Base-by-base conservation (phyloP, 2,113 vertebrate species). In the Tapirus terrestris region DNA sequence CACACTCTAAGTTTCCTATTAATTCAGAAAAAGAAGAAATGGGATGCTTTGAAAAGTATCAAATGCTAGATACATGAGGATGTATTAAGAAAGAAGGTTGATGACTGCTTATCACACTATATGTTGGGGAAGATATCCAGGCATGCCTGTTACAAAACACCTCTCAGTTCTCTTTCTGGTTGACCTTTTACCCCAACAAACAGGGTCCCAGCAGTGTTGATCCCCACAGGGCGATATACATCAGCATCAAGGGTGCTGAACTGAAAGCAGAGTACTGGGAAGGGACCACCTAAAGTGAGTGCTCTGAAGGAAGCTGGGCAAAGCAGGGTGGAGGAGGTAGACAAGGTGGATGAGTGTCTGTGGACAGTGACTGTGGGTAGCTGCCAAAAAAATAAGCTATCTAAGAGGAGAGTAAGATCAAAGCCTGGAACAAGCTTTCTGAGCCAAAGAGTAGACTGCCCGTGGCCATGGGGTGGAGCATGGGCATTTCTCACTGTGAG, bases 21-120 rank as follows among this genome's bases (percentile, higher is more conserved):
- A 29, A 45, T 77, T 90, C 80, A 43, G 67, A 86, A 68, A 92
- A 72, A 80, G 73, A 86, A 93, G 27, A 91, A 72, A n/a, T 76
- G 20, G 33, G 48, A 16, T 65, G 18, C 39, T 75, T 70, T 43
- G 3, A 45, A 95, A 80, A 75, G 63, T 39, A 89, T 31, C 6
- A 18, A 80, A 87, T 68, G 25, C 25, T 65, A 27, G 43, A 29
- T 79, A 17, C 12, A 56, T 21, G 39, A 56, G 23, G 36, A 9
- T 77, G 70, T 67, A 80, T 14, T 56, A 13, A 21, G 39, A 72
- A 72, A 72, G 7, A 45, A 81, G 4, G 29, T 43, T 58, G 70
- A 31, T 67, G 65, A n/a, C 83, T 45, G 16, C 33, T 85, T 60
- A 45, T 33, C 43, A 68, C 2, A 3, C 51, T 53, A 13, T 21